Evolutionary conservation across 2,888 invertebrate genomes (phyloP), one percentile per base, ranked within the genome.

Genomic region (Campopleginae sp.): DNA sequence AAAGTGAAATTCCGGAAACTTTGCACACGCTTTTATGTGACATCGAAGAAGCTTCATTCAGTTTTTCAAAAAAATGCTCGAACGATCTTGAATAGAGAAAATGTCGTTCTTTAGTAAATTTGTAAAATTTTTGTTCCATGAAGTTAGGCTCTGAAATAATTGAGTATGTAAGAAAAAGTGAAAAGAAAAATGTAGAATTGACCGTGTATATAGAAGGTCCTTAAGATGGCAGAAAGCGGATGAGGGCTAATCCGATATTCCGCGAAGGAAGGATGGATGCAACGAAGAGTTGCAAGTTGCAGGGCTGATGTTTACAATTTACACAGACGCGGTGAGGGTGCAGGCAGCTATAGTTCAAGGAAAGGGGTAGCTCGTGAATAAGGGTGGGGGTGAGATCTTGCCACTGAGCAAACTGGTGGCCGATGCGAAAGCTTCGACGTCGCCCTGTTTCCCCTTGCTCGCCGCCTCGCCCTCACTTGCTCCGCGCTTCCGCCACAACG

Each of bases 291-390:
- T 89, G 89, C 90, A 90, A 90, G 90, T 90, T 89, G 89, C 89
- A 89, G 51, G 90, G 90, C 89, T 90, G 91, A 91, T 91, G 91
- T 92, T 92, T 92, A 89, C 91, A 91, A 92, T 90, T 92, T 91
- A 89, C 86, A 88, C 88, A 89, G 88, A 89, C 89, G 88, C 88
- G 88, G 87, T 44, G 77, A 77, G 87, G 89, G 86, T 89, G 70
- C 42, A 61, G 38, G 61, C 77, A 10, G 66, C 17, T 7, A n/a
- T 42, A 8, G 51, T n/a, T 65, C n/a, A 8, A 27, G 14, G 44
- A 31, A 66, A 17, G 54, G 61, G 42, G 1, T 23, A 54, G 77
- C 27, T n/a, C 51, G 66, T 19, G 63, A 38, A 58, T 58, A 27
- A 75, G 23, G 48, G 46, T 33, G 70, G 58, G 58, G 27, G 48